Evolutionary conservation across 2,113 vertebrate genomes (phyloP).

Genomic region (Delphinus delphis): DNA sequence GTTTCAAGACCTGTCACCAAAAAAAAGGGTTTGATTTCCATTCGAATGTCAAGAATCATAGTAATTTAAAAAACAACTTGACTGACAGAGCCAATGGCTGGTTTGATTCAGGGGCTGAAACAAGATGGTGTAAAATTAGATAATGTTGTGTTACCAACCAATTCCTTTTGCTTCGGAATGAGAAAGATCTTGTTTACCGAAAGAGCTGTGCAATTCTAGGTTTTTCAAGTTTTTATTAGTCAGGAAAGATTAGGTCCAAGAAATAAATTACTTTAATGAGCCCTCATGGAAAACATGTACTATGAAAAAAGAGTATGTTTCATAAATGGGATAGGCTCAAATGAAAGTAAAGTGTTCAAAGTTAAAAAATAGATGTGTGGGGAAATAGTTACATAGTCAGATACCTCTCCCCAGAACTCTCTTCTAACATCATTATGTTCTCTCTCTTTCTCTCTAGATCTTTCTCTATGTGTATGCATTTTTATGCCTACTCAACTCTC

Average conservation of each 20-base stretch:
- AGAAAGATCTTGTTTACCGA: conserved; percentile 49
- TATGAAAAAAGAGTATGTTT: background rate
- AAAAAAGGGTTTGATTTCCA: background rate
- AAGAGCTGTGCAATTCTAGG: background rate
- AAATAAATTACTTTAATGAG: conserved; percentile 41
- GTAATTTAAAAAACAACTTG: conserved; percentile 11
- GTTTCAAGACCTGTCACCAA: background rate
- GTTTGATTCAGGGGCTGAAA: conserved; percentile 13
- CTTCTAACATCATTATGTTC: background rate
- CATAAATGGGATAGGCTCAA: background rate
- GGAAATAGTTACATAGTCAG: background rate
- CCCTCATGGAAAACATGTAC: background rate
- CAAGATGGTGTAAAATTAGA: background rate
- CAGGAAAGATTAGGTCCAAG: background rate
- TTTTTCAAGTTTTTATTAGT: conserved; percentile 34
- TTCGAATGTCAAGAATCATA: conserved; percentile 50
- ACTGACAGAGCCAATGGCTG: background rate
- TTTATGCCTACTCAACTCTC: background rate
- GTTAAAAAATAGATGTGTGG: background rate
- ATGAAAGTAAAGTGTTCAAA: background rate
- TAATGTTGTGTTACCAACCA: background rate
- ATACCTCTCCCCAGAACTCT: background rate
- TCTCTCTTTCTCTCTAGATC: background rate
- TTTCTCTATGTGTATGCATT: background rate
- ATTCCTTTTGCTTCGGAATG: background rate